Conservation (phyloP, 2,888 invertebrate species). For the Lycaena phlaeas region DNA sequence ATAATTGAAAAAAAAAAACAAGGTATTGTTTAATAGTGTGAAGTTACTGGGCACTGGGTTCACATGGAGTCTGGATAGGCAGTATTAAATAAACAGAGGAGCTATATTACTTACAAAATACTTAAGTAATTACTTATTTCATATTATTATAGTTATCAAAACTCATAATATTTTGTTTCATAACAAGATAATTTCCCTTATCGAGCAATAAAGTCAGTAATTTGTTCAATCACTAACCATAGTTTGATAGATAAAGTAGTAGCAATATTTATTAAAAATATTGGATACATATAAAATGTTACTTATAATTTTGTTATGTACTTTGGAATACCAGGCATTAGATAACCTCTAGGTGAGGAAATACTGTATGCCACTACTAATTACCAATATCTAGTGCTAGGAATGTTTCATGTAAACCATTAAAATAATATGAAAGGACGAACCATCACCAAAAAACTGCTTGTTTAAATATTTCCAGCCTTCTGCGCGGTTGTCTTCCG, state of each 20-base stretch:
- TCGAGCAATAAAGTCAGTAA: neutral
- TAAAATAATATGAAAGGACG: constrained; percentile 29
- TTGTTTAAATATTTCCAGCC: constrained; percentile 68
- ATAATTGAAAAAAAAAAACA: too few species aligned
- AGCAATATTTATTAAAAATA: neutral
- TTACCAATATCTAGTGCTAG: neutral
- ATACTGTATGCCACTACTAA: neutral
- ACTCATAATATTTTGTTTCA: neutral
- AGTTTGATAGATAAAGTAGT: neutral
- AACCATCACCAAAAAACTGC: constrained; percentile 66
- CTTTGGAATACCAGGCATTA: too few species aligned
- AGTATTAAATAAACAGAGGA: too few species aligned
- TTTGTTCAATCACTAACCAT: neutral
- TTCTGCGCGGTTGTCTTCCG: constrained; percentile 58
- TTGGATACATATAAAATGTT: neutral
- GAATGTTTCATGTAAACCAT: constrained; percentile 18
- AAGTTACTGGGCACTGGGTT: too few species aligned
- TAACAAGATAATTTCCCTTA: constrained; percentile 1
- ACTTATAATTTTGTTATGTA: neutral
- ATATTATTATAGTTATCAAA: too few species aligned
- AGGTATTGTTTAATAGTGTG: too few species aligned
- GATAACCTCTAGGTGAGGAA: neutral
- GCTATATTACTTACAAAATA: too few species aligned
- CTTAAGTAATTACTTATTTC: too few species aligned
- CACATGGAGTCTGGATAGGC: too few species aligned